These are phyloP conservation scores for Apodemus agrarius DNA, from an alignment of 2,797 vertebrate genomes.

Conservation along the genomic window DNA sequence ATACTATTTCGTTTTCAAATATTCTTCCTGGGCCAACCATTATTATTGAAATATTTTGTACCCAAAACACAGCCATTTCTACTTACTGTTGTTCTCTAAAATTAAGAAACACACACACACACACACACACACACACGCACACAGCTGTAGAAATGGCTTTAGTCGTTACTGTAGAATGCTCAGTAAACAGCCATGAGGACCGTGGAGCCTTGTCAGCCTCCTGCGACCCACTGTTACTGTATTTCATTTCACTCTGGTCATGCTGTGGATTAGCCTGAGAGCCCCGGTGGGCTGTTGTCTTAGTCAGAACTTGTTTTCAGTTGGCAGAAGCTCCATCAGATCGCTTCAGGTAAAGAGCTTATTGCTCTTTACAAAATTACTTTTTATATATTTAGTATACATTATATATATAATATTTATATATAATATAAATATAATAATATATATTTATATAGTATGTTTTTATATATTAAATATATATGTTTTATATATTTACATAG, in stretches of 20 bases:
- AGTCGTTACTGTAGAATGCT: background rate
- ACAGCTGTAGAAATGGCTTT: background rate
- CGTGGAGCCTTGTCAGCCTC: background rate
- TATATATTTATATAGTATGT: too few relatives aligned
- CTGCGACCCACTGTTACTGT: background rate
- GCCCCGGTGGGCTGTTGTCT: background rate
- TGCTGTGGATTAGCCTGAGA: background rate
- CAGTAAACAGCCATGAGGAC: background rate
- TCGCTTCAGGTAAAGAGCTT: background rate
- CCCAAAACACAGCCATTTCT: conserved; percentile 18
- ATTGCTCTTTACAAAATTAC: background rate
- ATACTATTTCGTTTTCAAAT: background rate
- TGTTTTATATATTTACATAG: too few relatives aligned
- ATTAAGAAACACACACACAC: too few relatives aligned
- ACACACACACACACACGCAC: too few relatives aligned
- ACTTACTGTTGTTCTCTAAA: background rate
- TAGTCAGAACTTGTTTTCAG: background rate
- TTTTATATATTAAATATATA: too few relatives aligned
- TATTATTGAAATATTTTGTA: conserved; percentile 50
- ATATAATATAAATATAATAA: too few relatives aligned
- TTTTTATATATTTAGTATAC: background rate
- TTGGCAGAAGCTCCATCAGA: background rate
- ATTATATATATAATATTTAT: background rate
- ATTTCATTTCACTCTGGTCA: background rate
- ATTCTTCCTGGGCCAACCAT: background rate